A percentile compares a stretch with the other conserved stretches of the same genome.
These are phyloP conservation scores for Indicator maculatus DNA, from an alignment of 2,113 vertebrate genomes.

Conservation along the genomic window DNA sequence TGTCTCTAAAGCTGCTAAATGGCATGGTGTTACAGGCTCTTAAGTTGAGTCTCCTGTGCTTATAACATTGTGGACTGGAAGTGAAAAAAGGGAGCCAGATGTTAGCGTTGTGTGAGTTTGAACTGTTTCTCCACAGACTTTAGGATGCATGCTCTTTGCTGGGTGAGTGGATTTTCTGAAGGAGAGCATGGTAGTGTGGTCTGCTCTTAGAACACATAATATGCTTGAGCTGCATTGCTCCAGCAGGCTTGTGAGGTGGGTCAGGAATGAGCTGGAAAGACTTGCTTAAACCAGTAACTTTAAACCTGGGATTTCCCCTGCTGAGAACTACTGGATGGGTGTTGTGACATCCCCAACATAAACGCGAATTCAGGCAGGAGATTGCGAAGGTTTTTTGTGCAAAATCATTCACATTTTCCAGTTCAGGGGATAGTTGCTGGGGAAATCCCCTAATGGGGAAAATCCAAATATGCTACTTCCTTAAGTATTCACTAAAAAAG, in stretches of 20 bases:
- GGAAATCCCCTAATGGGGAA: constrained; percentile 6
- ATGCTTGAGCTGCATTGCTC: background rate
- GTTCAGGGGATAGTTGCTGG: background rate
- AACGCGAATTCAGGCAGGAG: background rate
- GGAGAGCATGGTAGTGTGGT: background rate
- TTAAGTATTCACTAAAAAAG: background rate
- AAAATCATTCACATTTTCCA: background rate
- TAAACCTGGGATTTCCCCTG: constrained; percentile 34
- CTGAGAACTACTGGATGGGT: background rate
- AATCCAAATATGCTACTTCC: background rate
- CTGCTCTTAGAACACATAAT: background rate
- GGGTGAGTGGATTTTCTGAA: background rate
- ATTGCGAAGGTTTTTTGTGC: background rate
- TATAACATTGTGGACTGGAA: background rate
- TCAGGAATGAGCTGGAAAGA: background rate
- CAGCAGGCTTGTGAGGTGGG: background rate
- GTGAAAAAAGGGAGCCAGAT: background rate
- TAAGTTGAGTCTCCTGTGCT: background rate
- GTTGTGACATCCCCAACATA: background rate
- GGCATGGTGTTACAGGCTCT: background rate
- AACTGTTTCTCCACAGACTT: background rate
- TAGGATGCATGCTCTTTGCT: background rate
- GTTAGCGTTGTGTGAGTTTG: background rate
- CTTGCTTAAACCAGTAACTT: background rate
- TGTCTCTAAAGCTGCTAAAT: background rate